A percentile compares a stretch with the other conserved stretches of the same genome.
Conservation (phyloP, 1,140 invertebrate genomes). For the Drosophila mojavensis region DNA sequence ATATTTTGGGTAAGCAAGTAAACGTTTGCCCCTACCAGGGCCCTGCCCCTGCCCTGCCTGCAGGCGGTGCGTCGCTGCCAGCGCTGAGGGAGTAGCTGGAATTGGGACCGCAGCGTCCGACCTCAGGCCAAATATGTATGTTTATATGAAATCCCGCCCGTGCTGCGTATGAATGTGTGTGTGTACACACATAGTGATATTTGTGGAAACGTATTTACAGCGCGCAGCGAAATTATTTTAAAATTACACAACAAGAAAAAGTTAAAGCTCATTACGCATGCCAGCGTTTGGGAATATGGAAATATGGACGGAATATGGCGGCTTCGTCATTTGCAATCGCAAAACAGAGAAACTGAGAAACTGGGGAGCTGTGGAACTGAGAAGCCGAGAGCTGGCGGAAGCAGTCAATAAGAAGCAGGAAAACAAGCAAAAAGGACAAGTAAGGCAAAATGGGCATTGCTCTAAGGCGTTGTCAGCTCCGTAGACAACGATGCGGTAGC, state of each 20-base stretch:
- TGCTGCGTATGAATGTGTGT: background rate
- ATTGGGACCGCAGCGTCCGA: conserved; percentile 19
- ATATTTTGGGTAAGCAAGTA: conserved; percentile 60
- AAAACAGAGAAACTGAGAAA: background rate
- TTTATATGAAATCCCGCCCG: conserved; percentile 7
- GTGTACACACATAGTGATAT: conserved; percentile 5
- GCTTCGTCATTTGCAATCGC: conserved; percentile 36
- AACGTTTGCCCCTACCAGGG: conserved; percentile 33
- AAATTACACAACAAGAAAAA: conserved; percentile 74
- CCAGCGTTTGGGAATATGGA: conserved; percentile 70
- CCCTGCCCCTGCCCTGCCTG: background rate
- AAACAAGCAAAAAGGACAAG: conserved; percentile 53
- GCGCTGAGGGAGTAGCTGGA: conserved; percentile 1
- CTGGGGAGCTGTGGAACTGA: too few species aligned
- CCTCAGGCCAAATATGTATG: conserved; percentile 7
- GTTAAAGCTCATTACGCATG: conserved; percentile 71
- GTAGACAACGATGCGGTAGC: conserved; percentile 27
- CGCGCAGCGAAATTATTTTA: conserved; percentile 63
- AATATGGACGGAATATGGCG: conserved; percentile 36
- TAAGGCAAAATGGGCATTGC: conserved; percentile 43
- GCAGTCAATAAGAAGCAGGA: conserved; percentile 1
- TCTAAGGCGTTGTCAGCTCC: conserved; percentile 42
- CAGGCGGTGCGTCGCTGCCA: conserved; percentile 10
- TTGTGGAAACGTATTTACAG: conserved; percentile 32
- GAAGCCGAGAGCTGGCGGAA: background rate